phyloP scores from a whole-genome alignment of 1,140 invertebrate genomes.

The Papilio aristodemus region DNA sequence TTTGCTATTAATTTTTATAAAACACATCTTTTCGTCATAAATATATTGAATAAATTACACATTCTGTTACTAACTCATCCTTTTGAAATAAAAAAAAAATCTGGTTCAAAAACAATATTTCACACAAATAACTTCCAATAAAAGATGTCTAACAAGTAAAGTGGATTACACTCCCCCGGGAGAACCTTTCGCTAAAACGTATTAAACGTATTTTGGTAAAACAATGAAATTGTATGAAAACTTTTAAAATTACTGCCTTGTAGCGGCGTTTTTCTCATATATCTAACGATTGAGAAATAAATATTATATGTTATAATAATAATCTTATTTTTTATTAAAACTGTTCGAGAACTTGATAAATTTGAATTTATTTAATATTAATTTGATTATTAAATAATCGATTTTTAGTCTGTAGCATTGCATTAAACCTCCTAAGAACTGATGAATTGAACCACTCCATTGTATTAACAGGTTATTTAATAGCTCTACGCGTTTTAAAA shows the following conservation, averaged over 20 bases:
- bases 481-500: too few relatives aligned
- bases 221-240: constrained; percentile 6
- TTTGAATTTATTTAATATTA: too few relatives aligned
- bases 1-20: neutral
- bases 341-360: too few relatives aligned
- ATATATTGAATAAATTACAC: neutral
- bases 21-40: too few relatives aligned
- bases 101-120: constrained; percentile 9
- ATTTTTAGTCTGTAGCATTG: too few relatives aligned
- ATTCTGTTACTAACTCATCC: neutral
- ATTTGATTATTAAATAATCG: too few relatives aligned
- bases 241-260: constrained; percentile 8
- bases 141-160: constrained; percentile 6
- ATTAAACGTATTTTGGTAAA: constrained; percentile 15
- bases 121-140: constrained; percentile 15
- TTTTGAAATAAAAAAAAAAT: constrained; percentile 4
- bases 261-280: neutral
- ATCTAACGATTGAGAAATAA: too few relatives aligned
- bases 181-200: constrained; percentile 16
- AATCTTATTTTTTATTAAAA: too few relatives aligned
- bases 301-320: too few relatives aligned
- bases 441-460: too few relatives aligned
- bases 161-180: constrained; percentile 13
- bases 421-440: too few relatives aligned
- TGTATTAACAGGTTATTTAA: too few relatives aligned